Evolutionary conservation across 2,888 invertebrate species (phyloP), one percentile per base, ranked within the genome.

Genomic region (Lydus trimaculatus): DNA sequence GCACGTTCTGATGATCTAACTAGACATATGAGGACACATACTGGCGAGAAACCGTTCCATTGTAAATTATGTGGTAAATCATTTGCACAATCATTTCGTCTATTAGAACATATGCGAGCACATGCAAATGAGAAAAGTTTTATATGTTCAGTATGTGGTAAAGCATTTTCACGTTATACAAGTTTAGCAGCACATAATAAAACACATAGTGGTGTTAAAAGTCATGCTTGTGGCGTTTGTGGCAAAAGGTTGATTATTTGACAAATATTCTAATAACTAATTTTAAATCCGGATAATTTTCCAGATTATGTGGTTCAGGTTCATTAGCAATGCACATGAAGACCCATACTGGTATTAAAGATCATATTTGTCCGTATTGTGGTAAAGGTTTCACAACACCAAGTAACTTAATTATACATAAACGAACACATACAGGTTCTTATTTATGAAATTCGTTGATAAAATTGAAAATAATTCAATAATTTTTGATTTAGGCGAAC

Each of bases 281-380:
- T n/a, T 17, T 43, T 43, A n/a, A 43, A 43, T 43, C n/a, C 3
- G n/a, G 8, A n/a, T 43, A 1, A n/a, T n/a, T 43, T 43, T 65
- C 28, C 66, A 84, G 84, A 61, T 79, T 85, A 67, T 84, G 85
- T 69, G 84, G 84, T 17, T 79, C 85, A 3, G 83, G 84, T 67
- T 85, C 85, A 5, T 76, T 85, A 64, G 80, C 84, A 73, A 81
- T 87, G 75, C 89, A 89, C 74, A 85, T 87, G 82, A 86, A 88
- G 73, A 87, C 83, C 15, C 88, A 88, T 73, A 86, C 87, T 31
- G 86, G 85, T 0, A 69, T 84, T 23, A 84, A 82, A 71, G 84
- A 85, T 75, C 83, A 84, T 71, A 78, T 84, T 58, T 85, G 85
- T 73, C 80, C 82, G 2, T 84, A 76, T 73, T 85, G 85, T 72